phyloP scores from a whole-genome alignment of 2,113 vertebrate species.

The Chaetorhynchus papuensis region DNA sequence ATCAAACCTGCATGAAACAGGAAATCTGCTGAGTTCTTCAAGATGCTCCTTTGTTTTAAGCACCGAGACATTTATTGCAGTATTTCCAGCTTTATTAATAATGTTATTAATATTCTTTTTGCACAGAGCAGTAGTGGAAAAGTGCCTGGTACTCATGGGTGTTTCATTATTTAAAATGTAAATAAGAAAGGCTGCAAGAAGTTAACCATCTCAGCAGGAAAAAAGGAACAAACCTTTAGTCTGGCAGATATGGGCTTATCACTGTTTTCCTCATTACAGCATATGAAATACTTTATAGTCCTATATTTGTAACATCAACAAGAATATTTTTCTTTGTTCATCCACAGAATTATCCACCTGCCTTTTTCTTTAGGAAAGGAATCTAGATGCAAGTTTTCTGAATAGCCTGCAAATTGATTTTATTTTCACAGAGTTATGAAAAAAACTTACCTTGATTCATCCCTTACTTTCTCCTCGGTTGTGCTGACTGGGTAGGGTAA shows the following conservation, averaged over 20 bases:
- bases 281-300: not conserved
- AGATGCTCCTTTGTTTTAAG: slow-evolving; percentile 42
- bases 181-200: slow-evolving; percentile 43
- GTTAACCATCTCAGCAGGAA: slow-evolving; percentile 11
- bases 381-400: not conserved
- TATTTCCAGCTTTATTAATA: slow-evolving; percentile 44
- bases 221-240: slow-evolving; percentile 25
- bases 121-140: slow-evolving; percentile 13
- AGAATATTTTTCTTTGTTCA: not conserved
- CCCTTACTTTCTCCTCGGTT: not conserved
- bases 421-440: not conserved
- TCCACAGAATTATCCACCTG: not conserved
- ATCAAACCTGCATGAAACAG: slow-evolving; percentile 4
- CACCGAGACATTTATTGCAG: slow-evolving; percentile 14
- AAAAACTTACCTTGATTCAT: not conserved
- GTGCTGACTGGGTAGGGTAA: not conserved
- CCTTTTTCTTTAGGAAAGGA: not conserved
- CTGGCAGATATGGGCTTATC: not conserved
- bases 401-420: not conserved
- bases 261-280: not conserved
- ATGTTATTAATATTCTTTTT: slow-evolving; percentile 54
- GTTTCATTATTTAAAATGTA: slow-evolving; percentile 66
- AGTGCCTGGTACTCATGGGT: not conserved
- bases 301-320: not conserved
- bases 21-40: slow-evolving; percentile 30